Evolutionary conservation across 2,113 vertebrate species (phyloP).

Genomic region (Corapipo altera): DNA sequence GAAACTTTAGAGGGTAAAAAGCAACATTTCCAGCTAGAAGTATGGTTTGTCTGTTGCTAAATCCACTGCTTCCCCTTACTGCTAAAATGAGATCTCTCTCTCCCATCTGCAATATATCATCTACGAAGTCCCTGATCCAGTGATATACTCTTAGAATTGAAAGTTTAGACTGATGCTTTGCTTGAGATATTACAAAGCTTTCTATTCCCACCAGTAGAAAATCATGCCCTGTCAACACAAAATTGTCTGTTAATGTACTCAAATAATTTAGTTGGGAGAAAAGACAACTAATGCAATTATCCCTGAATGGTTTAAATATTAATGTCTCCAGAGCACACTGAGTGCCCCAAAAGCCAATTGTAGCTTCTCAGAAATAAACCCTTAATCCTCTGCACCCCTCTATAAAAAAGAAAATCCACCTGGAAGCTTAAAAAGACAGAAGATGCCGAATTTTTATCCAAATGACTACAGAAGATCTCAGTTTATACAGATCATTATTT

Average conservation of each 20-base stretch:
- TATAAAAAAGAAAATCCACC: not conserved
- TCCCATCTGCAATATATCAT: slow-evolving; percentile 10
- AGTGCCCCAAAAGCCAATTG: slow-evolving; percentile 45
- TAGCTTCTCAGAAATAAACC: slow-evolving; percentile 42
- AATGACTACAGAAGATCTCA: not conserved
- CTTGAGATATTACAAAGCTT: slow-evolving; percentile 50
- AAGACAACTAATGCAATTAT: slow-evolving; percentile 51
- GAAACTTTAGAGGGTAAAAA: slow-evolving; percentile 16
- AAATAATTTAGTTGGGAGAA: slow-evolving; percentile 40
- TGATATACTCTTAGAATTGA: not conserved
- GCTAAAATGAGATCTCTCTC: not conserved
- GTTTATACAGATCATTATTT: not conserved
- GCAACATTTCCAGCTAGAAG: not conserved
- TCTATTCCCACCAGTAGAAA: slow-evolving; percentile 48
- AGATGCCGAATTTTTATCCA: not conserved
- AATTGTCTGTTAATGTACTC: slow-evolving; percentile 57
- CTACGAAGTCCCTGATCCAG: not conserved
- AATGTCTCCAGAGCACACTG: slow-evolving; percentile 22
- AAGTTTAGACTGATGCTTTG: slow-evolving; percentile 37
- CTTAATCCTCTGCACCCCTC: slow-evolving; percentile 9
- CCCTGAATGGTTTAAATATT: slow-evolving; percentile 33
- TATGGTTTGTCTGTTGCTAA: not conserved
- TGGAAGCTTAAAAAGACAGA: not conserved
- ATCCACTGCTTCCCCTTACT: not conserved
- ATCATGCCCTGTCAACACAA: slow-evolving; percentile 53